Evolutionary conservation across 1,140 invertebrate species (phyloP).

Genomic region (Pseudomyrmex dendroicus): DNA sequence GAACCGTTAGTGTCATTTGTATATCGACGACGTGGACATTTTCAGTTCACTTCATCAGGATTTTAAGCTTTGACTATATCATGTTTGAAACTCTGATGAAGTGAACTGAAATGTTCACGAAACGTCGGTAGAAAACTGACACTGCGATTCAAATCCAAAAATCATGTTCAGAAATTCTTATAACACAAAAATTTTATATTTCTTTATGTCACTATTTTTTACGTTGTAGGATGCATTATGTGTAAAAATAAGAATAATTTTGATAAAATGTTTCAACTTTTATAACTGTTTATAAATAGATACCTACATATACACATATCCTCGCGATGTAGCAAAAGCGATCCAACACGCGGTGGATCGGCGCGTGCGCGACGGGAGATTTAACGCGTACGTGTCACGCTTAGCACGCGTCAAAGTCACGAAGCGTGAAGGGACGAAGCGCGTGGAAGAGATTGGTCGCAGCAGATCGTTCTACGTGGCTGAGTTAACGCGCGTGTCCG

Average conservation of each 20-base stretch:
- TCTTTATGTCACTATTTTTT: neutral
- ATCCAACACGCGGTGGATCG: neutral
- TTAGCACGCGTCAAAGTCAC: conserved; percentile 79
- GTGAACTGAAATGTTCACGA: too few relatives aligned
- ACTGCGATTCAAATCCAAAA: too few relatives aligned
- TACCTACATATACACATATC: too few relatives aligned
- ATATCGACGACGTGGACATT: too few relatives aligned
- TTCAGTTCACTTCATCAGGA: too few relatives aligned
- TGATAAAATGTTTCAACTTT: neutral
- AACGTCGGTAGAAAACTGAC: too few relatives aligned
- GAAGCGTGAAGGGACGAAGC: conserved; percentile 80
- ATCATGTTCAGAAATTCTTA: too few relatives aligned
- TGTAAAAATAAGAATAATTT: neutral
- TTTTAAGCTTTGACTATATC: too few relatives aligned
- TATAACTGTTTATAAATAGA: too few relatives aligned
- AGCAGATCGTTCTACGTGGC: conserved; percentile 77
- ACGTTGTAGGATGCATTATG: neutral
- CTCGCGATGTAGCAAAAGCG: conserved; percentile 20
- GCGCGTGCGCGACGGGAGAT: conserved; percentile 55
- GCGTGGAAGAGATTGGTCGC: conserved; percentile 73
- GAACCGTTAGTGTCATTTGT: too few relatives aligned
- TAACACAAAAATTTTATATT: neutral
- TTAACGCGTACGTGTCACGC: conserved; percentile 77
- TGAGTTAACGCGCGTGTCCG: conserved; percentile 73
- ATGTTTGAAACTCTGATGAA: too few relatives aligned